These are phyloP conservation scores for Calliopum simillimum DNA, from an alignment of 2,888 invertebrate genomes.

Conservation along the genomic window DNA sequence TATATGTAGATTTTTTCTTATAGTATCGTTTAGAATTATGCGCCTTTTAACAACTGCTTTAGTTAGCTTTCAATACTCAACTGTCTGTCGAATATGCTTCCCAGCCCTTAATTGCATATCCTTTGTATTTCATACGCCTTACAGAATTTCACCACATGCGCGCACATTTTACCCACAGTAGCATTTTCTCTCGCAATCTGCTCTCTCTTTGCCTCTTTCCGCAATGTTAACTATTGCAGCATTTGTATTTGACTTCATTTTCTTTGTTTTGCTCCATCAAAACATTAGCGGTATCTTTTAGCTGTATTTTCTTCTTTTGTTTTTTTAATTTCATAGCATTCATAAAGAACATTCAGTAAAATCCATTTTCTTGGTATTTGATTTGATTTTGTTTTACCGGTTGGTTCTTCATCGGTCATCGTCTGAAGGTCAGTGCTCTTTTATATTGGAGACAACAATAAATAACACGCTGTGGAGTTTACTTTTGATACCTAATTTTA, in stretches of 20 bases:
- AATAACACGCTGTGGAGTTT: too few species aligned
- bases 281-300: constrained; percentile 2
- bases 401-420: too few species aligned
- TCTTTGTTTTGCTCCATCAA: constrained; percentile 18
- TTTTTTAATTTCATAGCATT: not conserved
- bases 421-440: too few species aligned
- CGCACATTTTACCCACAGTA: not conserved
- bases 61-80: constrained; percentile 48
- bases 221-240: not conserved
- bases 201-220: not conserved
- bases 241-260: not conserved
- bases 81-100: constrained; percentile 32
- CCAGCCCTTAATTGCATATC: not conserved
- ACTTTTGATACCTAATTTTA: too few species aligned
- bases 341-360: too few species aligned
- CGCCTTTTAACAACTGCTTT: constrained; percentile 40
- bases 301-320: not conserved
- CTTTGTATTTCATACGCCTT: not conserved
- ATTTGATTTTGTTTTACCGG: too few species aligned
- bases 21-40: not conserved
- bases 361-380: too few species aligned
- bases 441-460: too few species aligned
- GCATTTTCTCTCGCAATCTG: not conserved
- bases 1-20: not conserved
- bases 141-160: not conserved